Percentiles rank a stretch among this genome's conserved stretches.
phyloP scores from a whole-genome alignment of 2,113 vertebrate genomes.

The Lophochroa leadbeateri region DNA sequence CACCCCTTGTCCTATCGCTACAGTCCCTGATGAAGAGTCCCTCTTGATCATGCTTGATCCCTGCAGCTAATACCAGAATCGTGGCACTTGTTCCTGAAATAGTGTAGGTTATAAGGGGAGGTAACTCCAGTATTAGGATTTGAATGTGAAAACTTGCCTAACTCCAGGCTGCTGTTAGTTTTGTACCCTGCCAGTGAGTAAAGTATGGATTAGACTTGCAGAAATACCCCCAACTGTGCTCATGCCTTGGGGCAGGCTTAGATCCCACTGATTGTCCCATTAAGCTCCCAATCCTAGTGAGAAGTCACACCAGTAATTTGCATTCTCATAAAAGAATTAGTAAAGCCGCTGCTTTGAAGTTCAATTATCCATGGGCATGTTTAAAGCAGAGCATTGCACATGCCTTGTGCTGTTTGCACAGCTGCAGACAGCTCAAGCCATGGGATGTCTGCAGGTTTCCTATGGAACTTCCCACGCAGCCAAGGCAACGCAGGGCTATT shows the following conservation, averaged over 20 bases:
- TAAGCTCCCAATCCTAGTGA: constrained; percentile 35
- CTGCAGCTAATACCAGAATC: not conserved
- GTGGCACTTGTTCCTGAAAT: not conserved
- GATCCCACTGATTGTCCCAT: constrained; percentile 45
- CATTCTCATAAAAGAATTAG: constrained; percentile 67
- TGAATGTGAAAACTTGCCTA: not conserved
- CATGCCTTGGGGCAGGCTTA: constrained; percentile 1
- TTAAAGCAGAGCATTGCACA: constrained; percentile 33
- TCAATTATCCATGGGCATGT: constrained; percentile 42
- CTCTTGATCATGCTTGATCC: not conserved
- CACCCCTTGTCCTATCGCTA: not conserved
- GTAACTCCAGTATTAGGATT: not conserved
- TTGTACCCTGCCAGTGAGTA: not conserved
- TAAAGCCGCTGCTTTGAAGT: constrained; percentile 51
- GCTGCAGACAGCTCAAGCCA: constrained; percentile 35
- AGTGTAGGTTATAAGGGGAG: not conserved
- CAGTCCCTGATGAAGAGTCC: not conserved
- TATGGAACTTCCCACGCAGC: not conserved
- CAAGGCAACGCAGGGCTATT: not conserved
- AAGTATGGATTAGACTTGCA: constrained; percentile 10
- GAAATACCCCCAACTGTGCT: not conserved
- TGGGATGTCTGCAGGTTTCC: not conserved
- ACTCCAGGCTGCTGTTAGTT: constrained; percentile 33
- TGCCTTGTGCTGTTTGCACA: constrained; percentile 44
- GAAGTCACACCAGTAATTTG: constrained; percentile 66